Evolutionary conservation across 2,797 vertebrate species (phyloP).

Genomic region (Cynodonichthys magdalenae): DNA sequence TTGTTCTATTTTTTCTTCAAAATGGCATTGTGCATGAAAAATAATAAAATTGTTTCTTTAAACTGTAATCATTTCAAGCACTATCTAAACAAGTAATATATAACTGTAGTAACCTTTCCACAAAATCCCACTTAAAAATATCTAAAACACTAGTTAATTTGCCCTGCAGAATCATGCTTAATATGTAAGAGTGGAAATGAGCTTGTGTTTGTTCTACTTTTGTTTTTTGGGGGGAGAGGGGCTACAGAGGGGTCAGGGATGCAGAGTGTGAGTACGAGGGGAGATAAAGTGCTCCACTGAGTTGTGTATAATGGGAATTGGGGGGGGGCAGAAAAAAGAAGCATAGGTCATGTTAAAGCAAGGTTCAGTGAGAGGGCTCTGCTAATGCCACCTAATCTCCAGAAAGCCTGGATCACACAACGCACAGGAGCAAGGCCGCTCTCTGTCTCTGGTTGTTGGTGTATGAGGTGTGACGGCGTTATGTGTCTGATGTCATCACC

Average conservation of each 20-base stretch:
- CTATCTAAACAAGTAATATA: too few relatives aligned
- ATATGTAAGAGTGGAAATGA: conserved; percentile 23
- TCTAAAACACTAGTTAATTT: background rate
- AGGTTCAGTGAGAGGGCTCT: conserved; percentile 73
- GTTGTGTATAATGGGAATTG: conserved; percentile 58
- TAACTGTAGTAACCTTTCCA: too few relatives aligned
- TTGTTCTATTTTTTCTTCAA: too few relatives aligned
- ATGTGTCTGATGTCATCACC: conserved; percentile 45
- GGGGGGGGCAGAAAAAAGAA: conserved; percentile 40
- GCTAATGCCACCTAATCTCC: conserved; percentile 65
- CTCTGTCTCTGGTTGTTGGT: conserved; percentile 53
- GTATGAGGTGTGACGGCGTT: conserved; percentile 54
- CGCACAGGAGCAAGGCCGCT: conserved; percentile 28
- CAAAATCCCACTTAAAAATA: too few relatives aligned
- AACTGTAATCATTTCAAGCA: too few relatives aligned
- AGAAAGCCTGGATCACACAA: conserved; percentile 53
- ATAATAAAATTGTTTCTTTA: too few relatives aligned
- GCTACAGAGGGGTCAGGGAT: conserved; percentile 34
- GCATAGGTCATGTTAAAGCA: conserved; percentile 72
- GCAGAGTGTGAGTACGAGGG: conserved; percentile 23
- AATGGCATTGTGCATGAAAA: too few relatives aligned
- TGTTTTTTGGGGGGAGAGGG: conserved; percentile 2
- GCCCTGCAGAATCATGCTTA: conserved; percentile 11
- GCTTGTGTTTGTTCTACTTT: conserved; percentile 15
- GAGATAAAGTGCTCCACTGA: conserved; percentile 64